A percentile compares a stretch with the other conserved stretches of the same genome.
Evolutionary conservation across 2,888 invertebrate species (phyloP).

Genomic region (Actias luna): DNA sequence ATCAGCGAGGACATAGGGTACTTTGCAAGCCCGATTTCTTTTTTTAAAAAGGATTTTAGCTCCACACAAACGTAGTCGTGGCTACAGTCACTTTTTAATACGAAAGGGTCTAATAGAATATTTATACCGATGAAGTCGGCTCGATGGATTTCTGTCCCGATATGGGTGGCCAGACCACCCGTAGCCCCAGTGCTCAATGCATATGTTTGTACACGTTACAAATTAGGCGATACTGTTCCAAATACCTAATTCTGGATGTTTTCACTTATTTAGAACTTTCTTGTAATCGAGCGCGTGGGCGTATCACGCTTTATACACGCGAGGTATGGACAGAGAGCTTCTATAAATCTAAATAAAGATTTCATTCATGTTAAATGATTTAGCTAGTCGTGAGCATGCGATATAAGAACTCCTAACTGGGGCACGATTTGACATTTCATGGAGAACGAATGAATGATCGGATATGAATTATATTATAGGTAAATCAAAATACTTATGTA

Average conservation of each 20-base stretch:
- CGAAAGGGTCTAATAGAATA: constrained; percentile 10
- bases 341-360: no score
- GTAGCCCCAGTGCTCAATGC: constrained; percentile 35
- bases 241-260: constrained; percentile 37
- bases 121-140: constrained; percentile 20
- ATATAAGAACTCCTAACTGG: no score
- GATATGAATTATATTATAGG: no score
- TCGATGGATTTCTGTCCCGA: constrained; percentile 38
- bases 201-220: constrained; percentile 42
- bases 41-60: no score
- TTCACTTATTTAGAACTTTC: constrained; percentile 21
- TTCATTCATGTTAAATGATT: no score
- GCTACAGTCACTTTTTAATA: not conserved
- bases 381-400: no score
- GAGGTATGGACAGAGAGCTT: not conserved
- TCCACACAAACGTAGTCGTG: no score
- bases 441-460: no score
- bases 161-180: constrained; percentile 75
- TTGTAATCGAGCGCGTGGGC: not conserved
- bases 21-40: no score
- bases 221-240: constrained; percentile 38
- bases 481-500: no score
- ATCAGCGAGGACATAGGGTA: no score
- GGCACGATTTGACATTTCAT: no score
- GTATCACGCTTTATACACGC: not conserved